These are phyloP conservation scores for Heliconius aoede DNA, from an alignment of 2,888 invertebrate species.

Conservation along the genomic window DNA sequence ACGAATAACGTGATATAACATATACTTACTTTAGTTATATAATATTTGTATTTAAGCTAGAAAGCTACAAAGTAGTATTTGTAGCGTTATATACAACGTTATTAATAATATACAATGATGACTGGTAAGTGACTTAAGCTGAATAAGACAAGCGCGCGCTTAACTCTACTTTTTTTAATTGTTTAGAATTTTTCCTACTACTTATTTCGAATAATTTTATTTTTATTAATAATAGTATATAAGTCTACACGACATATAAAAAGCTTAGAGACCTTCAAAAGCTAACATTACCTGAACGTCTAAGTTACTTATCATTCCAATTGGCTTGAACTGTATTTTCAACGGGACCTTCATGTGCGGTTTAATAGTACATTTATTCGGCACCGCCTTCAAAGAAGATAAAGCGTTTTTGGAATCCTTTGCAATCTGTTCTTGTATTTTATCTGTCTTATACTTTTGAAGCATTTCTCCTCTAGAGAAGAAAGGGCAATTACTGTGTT, in stretches of 20 bases:
- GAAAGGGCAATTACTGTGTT: neutral
- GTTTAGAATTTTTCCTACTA: no score
- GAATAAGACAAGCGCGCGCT: no score
- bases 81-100: no score
- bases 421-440: constrained; percentile 65
- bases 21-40: no score
- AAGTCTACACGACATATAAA: neutral
- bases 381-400: constrained; percentile 71
- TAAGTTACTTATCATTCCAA: constrained; percentile 71
- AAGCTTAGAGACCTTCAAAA: neutral
- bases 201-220: no score
- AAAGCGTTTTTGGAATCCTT: constrained; percentile 72
- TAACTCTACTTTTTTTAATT: no score
- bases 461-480: constrained; percentile 67
- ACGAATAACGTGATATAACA: no score
- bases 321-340: constrained; percentile 76
- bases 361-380: constrained; percentile 65
- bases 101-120: no score
- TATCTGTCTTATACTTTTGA: constrained; percentile 65
- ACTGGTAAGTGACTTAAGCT: no score
- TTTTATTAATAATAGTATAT: neutral
- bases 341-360: constrained; percentile 70
- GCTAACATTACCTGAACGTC: constrained; percentile 68
- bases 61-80: no score
- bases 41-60: no score